A percentile compares a stretch with the other conserved stretches of the same genome.
phyloP scores from a whole-genome alignment of 2,888 invertebrate species.

The Drosophila peninsularis region DNA sequence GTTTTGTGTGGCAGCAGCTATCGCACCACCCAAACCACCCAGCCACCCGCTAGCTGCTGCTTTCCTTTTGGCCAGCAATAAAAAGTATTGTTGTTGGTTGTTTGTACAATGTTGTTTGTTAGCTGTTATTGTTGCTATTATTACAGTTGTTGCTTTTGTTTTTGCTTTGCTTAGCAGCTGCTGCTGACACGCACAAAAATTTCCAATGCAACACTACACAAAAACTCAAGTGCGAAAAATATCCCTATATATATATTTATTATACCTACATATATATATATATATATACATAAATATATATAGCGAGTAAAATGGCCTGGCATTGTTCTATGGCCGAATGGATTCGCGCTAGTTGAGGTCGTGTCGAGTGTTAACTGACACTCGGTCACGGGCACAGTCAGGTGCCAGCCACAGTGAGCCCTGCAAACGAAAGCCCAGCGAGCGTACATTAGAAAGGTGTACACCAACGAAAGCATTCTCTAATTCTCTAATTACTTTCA shows the following conservation, averaged over 20 bases:
- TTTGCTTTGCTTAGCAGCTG: constrained; percentile 59
- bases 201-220: constrained; percentile 59
- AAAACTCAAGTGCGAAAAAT: constrained; percentile 52
- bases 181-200: constrained; percentile 76
- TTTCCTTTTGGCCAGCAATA: constrained; percentile 44
- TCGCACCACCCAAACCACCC: constrained; percentile 2
- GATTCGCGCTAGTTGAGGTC: constrained; percentile 10
- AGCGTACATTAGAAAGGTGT: constrained; percentile 17
- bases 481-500: constrained; percentile 24
- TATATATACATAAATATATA: neutral
- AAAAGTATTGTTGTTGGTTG: constrained; percentile 57
- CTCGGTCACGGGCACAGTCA: constrained; percentile 30
- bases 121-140: constrained; percentile 61
- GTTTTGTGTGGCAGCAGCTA: constrained; percentile 27
- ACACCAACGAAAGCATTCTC: neutral
- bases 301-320: constrained; percentile 15
- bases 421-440: constrained; percentile 1
- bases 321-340: constrained; percentile 58
- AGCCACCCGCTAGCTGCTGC: neutral
- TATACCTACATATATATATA: constrained; percentile 10
- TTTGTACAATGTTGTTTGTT: constrained; percentile 67
- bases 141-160: constrained; percentile 63
- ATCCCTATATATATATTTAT: constrained; percentile 8
- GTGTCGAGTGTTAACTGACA: constrained; percentile 23
- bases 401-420: constrained; percentile 40